Evolutionary conservation across 2,888 invertebrate species (phyloP), one percentile per base, ranked within the genome.

Genomic region (Melolontha melolontha): DNA sequence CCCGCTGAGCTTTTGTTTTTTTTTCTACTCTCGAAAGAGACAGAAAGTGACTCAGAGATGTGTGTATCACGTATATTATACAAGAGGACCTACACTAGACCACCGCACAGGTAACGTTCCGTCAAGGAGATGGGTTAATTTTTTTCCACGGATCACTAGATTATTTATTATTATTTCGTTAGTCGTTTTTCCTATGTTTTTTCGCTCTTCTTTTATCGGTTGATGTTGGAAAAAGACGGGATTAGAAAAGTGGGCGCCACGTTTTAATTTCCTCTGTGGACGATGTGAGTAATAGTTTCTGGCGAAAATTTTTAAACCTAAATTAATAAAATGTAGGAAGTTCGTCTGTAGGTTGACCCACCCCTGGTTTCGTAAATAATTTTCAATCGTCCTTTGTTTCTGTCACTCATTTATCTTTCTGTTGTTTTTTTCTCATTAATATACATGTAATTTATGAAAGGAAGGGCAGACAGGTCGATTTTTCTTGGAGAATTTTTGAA

Each of bases 1-100:
- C 70, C 70, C 62, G 65, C 67, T 64, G 70, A 27, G 67, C 29
- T 64, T 67, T 52, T 65, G 57, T 67, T 70, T 51, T 52, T 11
- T 10, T 34, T 34, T 34, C 34, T 6, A 5, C 34, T 34, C 34
- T 4, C 34, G 1, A 34, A 6, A 34, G 34, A 5, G 34, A 5
- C n/a, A n/a, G n/a, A n/a, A n/a, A n/a, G 8, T 34, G 34, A 2
- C 5, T 5, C 5, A 34, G 34, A 34, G 10, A 34, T 34, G 34
- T 2, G 7, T 34, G 34, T 29, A 29, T 29, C 29, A 5, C 29
- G 29, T 34, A 34, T 34, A 34, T 5, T 10, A 34, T 34, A 34
- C 34, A 34, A 22, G 1, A 51, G 27, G 27, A 29, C 29, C 51
- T 12, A 7, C 27, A 27, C 51, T 29, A 29, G 34, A 34, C 34